Percentiles rank a stretch among this genome's conserved stretches.
phyloP scores from a whole-genome alignment of 2,113 vertebrate species.

The Leptosomus discolor region DNA sequence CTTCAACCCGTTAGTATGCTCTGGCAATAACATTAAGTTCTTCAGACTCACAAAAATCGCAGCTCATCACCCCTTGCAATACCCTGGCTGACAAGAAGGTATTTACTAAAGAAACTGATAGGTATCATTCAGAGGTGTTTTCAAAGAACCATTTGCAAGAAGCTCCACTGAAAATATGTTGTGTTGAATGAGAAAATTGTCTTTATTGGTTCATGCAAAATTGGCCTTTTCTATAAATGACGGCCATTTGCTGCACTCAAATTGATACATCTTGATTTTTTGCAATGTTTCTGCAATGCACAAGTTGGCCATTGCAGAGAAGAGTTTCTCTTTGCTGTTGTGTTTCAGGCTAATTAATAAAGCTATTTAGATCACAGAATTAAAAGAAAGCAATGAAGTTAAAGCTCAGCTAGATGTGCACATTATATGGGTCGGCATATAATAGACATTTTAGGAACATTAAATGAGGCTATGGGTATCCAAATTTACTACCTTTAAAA shows the following conservation, averaged over 20 bases:
- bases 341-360: neutral
- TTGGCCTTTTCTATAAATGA: neutral
- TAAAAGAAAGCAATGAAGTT: neutral
- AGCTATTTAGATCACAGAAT: neutral
- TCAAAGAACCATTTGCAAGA: neutral
- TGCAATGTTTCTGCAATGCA: neutral
- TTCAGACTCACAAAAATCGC: constrained; percentile 33
- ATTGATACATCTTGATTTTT: neutral
- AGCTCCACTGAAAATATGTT: neutral
- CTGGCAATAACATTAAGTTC: constrained; percentile 15
- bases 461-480: neutral
- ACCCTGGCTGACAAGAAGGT: neutral
- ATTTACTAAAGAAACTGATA: neutral
- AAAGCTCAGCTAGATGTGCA: neutral
- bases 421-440: neutral
- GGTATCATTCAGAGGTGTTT: neutral
- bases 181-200: neutral
- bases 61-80: neutral
- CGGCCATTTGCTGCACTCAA: neutral
- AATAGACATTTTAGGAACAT: neutral
- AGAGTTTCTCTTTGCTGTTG: neutral
- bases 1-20: constrained; percentile 15
- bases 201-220: neutral
- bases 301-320: neutral
- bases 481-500: neutral